Conservation (phyloP, 2,113 vertebrate species). For the Crocuta crocuta region DNA sequence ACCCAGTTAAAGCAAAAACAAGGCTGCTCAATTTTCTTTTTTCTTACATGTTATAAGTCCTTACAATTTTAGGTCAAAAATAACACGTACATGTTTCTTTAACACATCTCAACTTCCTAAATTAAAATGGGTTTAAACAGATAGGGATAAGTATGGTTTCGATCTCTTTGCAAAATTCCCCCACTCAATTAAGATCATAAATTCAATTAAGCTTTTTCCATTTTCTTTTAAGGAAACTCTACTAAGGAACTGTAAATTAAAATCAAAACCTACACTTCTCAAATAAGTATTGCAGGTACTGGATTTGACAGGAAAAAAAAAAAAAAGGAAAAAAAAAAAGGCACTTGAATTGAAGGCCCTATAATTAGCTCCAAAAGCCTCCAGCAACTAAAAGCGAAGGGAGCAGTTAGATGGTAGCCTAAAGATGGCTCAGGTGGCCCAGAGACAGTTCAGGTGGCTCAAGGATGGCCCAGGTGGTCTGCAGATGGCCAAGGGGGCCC, state of each 20-base stretch:
- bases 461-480: neutral
- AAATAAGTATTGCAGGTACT: neutral
- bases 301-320: neutral
- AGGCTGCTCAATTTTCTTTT: fast-evolving
- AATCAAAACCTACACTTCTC: neutral
- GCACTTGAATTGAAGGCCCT: neutral
- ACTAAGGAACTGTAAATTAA: neutral
- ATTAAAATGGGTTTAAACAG: neutral
- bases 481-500: no score
- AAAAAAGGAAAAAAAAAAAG: neutral
- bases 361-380: neutral
- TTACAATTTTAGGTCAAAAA: neutral
- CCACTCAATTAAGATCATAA: neutral
- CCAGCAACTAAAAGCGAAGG: neutral
- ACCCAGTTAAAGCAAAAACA: neutral
- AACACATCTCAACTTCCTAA: neutral
- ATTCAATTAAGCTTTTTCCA: neutral
- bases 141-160: neutral
- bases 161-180: neutral
- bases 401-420: neutral
- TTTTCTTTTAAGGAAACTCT: neutral
- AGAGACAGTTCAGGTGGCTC: neutral
- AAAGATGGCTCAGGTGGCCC: neutral
- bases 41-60: neutral
- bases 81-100: fast-evolving